These are phyloP conservation scores for Spea bombifrons DNA, from an alignment of 2,113 vertebrate species.

Conservation along the genomic window DNA sequence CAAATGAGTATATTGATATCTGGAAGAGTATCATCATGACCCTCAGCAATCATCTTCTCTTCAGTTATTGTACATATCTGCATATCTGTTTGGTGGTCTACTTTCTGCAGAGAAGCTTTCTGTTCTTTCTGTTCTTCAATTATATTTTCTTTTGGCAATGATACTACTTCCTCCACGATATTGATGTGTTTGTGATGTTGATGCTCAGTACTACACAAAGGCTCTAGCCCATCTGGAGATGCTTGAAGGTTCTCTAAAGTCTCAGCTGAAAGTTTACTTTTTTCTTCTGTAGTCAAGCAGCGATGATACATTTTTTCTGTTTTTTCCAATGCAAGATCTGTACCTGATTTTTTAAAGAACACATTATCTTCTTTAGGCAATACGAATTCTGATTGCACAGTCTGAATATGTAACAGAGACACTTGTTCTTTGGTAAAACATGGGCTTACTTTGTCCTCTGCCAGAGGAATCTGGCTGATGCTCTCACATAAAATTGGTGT, in stretches of 20 bases:
- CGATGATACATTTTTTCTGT: slow-evolving; percentile 61
- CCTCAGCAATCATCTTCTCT: slow-evolving; percentile 59
- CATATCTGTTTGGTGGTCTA: slow-evolving; percentile 63
- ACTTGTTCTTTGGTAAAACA: slow-evolving; percentile 58
- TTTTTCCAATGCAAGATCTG: slow-evolving; percentile 59
- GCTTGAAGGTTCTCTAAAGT: slow-evolving; percentile 55
- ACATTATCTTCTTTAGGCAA: slow-evolving; percentile 69
- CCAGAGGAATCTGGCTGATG: slow-evolving; percentile 51
- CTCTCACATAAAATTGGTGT: slow-evolving; percentile 56
- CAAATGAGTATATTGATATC: slow-evolving; percentile 52
- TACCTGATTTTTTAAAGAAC: slow-evolving; percentile 52
- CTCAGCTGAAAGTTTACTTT: slow-evolving; percentile 56
- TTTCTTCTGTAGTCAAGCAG: slow-evolving; percentile 62
- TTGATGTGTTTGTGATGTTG: slow-evolving; percentile 52
- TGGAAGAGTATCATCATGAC: slow-evolving; percentile 56
- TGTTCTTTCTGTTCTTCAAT: slow-evolving; percentile 53
- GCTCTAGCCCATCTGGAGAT: slow-evolving; percentile 47
- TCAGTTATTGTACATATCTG: slow-evolving; percentile 63
- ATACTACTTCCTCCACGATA: slow-evolving; percentile 57
- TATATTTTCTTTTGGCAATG: slow-evolving; percentile 68
- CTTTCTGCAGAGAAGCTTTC: slow-evolving; percentile 66
- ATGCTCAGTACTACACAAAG: slow-evolving; percentile 55
- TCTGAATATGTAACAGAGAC: slow-evolving; percentile 62
- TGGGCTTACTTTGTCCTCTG: slow-evolving; percentile 33
- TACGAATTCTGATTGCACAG: slow-evolving; percentile 48